phyloP scores from a whole-genome alignment of 1,140 invertebrate genomes.

The Philopotamus ludificatus region DNA sequence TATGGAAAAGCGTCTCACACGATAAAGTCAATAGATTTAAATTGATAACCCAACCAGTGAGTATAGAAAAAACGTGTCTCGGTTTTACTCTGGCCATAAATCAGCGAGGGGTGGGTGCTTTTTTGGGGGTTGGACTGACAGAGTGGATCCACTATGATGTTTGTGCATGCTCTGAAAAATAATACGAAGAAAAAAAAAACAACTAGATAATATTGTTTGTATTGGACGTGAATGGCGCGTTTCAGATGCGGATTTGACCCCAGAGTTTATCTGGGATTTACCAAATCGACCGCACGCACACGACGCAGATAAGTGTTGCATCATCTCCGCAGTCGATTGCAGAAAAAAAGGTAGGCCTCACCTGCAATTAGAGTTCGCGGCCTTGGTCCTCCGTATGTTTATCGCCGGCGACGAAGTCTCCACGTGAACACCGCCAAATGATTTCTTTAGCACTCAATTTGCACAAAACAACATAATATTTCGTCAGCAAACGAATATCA shows the following conservation, averaged over 20 bases:
- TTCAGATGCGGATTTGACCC: too few species aligned
- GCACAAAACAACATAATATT: too few species aligned
- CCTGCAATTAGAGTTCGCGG: neutral
- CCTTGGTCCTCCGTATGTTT: neutral
- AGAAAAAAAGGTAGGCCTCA: neutral
- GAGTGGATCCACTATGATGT: neutral
- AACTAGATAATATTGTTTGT: too few species aligned
- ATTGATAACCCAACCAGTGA: neutral
- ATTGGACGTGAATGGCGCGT: too few species aligned
- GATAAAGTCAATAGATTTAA: neutral
- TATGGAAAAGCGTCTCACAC: neutral
- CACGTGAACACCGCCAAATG: neutral
- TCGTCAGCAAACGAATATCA: too few species aligned
- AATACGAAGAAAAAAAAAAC: too few species aligned
- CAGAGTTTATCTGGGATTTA: too few species aligned
- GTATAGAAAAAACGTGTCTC: neutral
- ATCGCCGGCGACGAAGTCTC: neutral
- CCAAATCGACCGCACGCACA: too few species aligned
- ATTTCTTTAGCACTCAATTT: too few species aligned
- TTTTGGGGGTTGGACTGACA: neutral
- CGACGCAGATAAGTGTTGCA: neutral
- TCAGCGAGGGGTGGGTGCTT: neutral
- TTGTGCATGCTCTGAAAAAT: neutral
- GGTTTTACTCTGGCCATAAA: neutral
- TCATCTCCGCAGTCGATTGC: neutral